Conservation (phyloP, 92 coral and sea anemone species). For the Bergia puertoricense region DNA sequence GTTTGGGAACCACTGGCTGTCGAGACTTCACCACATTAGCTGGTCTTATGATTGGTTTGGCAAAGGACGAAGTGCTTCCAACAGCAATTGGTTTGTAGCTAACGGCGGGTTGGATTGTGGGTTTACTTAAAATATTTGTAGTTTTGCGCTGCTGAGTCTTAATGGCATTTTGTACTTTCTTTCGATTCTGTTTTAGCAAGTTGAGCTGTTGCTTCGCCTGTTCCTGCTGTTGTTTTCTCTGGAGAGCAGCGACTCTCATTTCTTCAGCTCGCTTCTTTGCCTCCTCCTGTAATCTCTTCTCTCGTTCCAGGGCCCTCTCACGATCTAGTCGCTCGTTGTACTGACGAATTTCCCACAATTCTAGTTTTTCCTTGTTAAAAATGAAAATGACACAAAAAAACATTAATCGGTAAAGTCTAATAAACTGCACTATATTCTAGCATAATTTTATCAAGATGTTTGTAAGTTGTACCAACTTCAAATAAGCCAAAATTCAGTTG, state of each 20-base stretch:
- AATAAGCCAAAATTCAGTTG: no score
- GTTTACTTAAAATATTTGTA: constrained; percentile 39
- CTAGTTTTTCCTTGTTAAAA: constrained; percentile 78
- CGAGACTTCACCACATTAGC: constrained; percentile 9
- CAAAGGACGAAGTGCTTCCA: not conserved
- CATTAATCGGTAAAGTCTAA: not conserved
- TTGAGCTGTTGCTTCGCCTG: constrained; percentile 93
- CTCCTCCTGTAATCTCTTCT: constrained; percentile 90
- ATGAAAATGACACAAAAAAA: not conserved
- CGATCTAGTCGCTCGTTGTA: constrained; percentile 94
- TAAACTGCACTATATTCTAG: no score
- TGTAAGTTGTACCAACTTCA: no score
- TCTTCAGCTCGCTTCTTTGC: constrained; percentile 83
- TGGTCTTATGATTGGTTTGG: constrained; percentile 25
- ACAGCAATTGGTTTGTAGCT: constrained; percentile 31
- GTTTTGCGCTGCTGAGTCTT: constrained; percentile 81
- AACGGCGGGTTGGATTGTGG: constrained; percentile 40
- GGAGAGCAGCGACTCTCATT: constrained; percentile 80
- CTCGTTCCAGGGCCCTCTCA: constrained; percentile 89
- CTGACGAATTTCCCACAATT: constrained; percentile 98
- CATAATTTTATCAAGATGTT: no score
- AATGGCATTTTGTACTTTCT: constrained; percentile 94
- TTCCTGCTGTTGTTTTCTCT: constrained; percentile 91
- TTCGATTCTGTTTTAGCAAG: constrained; percentile 82
- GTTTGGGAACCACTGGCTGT: constrained; percentile 34